A percentile compares a stretch with the other conserved stretches of the same genome.
Conservation (phyloP, 2,888 invertebrate genomes). For the Amphiduros pacificus region DNA sequence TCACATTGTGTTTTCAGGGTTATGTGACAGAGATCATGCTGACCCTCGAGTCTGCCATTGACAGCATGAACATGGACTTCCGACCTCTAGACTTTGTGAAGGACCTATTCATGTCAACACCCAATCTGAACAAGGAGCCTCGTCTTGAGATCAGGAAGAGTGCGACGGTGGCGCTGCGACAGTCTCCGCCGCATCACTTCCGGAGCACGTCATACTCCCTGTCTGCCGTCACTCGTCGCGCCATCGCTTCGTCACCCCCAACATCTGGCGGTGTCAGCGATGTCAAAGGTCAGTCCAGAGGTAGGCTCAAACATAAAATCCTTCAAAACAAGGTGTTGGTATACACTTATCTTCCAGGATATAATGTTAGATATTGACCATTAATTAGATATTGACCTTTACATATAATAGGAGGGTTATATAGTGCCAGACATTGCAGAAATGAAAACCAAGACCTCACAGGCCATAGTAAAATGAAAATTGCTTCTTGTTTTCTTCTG, state of each 20-base stretch:
- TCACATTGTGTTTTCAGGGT: slow-evolving; percentile 66
- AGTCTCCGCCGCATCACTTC: slow-evolving; percentile 71
- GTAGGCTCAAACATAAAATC: too few relatives aligned
- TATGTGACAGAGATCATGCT: slow-evolving; percentile 96
- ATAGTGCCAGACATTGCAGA: too few relatives aligned
- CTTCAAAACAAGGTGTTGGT: too few relatives aligned
- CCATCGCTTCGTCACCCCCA: slow-evolving; percentile 64
- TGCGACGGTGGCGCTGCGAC: slow-evolving; percentile 47
- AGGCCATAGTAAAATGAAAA: too few relatives aligned
- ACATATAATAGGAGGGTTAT: too few relatives aligned
- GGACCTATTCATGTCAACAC: slow-evolving; percentile 94
- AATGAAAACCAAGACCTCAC: too few relatives aligned
- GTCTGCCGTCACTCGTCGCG: slow-evolving; percentile 79
- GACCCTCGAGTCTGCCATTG: slow-evolving; percentile 92
- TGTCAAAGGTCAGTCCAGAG: too few relatives aligned
- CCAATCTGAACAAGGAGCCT: slow-evolving; percentile 69
- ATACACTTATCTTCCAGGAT: too few relatives aligned
- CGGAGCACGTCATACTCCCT: slow-evolving; percentile 84
- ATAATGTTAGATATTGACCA: too few relatives aligned
- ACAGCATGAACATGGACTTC: slow-evolving; percentile 73
- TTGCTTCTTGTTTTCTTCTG: too few relatives aligned
- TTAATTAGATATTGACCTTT: too few relatives aligned
- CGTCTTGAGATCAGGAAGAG: slow-evolving; percentile 38
- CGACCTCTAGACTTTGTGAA: slow-evolving; percentile 82
- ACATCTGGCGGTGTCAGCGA: too few relatives aligned